These are phyloP conservation scores for Sebastes minor DNA, from an alignment of 2,797 vertebrate genomes.

Conservation along the genomic window DNA sequence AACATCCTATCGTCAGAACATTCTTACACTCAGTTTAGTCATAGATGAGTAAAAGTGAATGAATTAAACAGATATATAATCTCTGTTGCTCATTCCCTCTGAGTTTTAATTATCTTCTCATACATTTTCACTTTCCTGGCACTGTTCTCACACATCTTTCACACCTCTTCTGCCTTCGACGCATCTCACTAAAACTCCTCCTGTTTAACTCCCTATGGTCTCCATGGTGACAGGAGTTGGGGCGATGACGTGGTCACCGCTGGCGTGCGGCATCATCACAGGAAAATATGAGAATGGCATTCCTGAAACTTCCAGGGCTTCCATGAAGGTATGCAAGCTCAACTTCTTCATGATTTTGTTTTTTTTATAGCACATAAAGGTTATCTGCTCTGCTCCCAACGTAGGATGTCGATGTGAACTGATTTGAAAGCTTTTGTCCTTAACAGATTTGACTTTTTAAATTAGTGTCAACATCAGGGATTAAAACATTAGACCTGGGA, in stretches of 20 bases:
- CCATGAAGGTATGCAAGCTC: slow-evolving; percentile 89
- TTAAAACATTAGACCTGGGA: background rate
- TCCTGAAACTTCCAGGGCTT: slow-evolving; percentile 94
- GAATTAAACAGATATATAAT: background rate
- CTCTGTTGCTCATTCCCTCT: background rate
- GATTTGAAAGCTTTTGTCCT: background rate
- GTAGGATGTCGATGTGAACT: background rate
- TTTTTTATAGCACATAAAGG: background rate
- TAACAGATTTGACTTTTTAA: background rate
- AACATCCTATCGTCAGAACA: background rate
- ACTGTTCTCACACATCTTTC: slow-evolving; percentile 9
- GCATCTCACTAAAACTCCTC: background rate
- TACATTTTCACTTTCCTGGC: slow-evolving; percentile 24
- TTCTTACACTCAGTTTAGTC: background rate
- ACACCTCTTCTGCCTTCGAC: background rate
- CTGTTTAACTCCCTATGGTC: slow-evolving; percentile 20
- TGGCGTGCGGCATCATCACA: slow-evolving; percentile 97
- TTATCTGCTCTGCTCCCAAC: background rate
- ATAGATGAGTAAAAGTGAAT: background rate
- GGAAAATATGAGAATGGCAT: slow-evolving; percentile 98
- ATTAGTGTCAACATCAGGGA: background rate
- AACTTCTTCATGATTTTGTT: background rate
- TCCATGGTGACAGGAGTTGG: slow-evolving; percentile 88
- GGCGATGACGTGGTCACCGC: slow-evolving; percentile 98
- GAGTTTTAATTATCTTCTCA: background rate